Conservation (phyloP, 2,888 invertebrate species). For the Eupithecia dodoneata region DNA sequence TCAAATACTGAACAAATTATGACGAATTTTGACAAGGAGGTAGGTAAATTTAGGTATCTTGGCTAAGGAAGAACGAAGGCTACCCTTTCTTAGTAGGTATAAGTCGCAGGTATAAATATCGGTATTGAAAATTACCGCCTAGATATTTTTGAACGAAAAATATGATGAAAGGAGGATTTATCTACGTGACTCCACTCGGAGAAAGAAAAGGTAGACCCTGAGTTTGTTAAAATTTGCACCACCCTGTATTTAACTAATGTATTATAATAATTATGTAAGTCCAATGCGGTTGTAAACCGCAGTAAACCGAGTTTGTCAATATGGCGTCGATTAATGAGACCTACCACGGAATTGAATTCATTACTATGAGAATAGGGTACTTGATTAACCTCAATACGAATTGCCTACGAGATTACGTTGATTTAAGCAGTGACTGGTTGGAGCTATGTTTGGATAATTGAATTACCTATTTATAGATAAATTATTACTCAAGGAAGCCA, state of each 20-base stretch:
- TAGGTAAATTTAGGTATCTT: background rate
- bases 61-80: background rate
- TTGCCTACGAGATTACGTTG: background rate
- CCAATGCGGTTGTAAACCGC: constrained; percentile 27
- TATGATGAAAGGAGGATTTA: no score
- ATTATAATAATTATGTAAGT: background rate
- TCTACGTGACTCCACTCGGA: no score
- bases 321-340: constrained; percentile 22
- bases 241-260: background rate
- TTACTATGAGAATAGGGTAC: background rate
- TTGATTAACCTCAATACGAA: constrained; percentile 3
- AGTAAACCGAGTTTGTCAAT: constrained; percentile 33
- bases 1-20: background rate
- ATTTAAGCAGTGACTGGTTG: constrained; percentile 2
- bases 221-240: background rate
- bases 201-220: background rate
- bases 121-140: no score
- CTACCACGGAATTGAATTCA: background rate
- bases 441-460: background rate
- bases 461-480: background rate
- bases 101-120: no score
- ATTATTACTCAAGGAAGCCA: no score
- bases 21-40: background rate
- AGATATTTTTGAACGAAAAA: no score
- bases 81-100: background rate